Evolutionary conservation across 2,888 invertebrate species (phyloP).

Genomic region (Leptopilina myrica): DNA sequence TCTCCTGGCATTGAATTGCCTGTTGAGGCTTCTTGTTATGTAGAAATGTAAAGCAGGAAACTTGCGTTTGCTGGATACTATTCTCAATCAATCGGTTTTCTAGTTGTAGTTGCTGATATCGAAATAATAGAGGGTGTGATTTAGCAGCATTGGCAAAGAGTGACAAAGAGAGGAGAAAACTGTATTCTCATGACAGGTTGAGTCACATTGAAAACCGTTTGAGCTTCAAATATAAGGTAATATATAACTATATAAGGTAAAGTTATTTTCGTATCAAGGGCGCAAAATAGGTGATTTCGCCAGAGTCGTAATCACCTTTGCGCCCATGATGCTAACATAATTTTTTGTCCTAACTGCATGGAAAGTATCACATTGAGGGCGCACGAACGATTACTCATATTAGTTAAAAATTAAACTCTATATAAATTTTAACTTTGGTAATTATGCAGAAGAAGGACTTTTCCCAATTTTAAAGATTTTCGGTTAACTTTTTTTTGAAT

Average conservation of each 20-base stretch:
- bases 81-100: constrained; percentile 58
- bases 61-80: constrained; percentile 40
- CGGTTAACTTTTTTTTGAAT: too few relatives aligned
- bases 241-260: constrained; percentile 20
- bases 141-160: constrained; percentile 41
- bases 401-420: too few relatives aligned
- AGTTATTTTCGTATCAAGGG: too few relatives aligned
- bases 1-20: constrained; percentile 35
- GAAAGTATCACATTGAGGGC: too few relatives aligned
- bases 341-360: too few relatives aligned
- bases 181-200: constrained; percentile 46
- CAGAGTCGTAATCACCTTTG: too few relatives aligned
- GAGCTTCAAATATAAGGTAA: constrained; percentile 40
- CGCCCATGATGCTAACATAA: too few relatives aligned
- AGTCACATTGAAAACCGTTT: constrained; percentile 49
- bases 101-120: constrained; percentile 57
- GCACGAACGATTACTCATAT: too few relatives aligned
- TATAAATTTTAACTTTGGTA: too few relatives aligned
- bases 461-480: too few relatives aligned
- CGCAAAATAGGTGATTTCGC: too few relatives aligned
- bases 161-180: constrained; percentile 39
- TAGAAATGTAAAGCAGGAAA: constrained; percentile 26
- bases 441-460: too few relatives aligned
- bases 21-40: constrained; percentile 31
- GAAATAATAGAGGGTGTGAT: constrained; percentile 47